Evolutionary conservation across 2,797 vertebrate species (phyloP).

Genomic region (Sitta carolinensis): DNA sequence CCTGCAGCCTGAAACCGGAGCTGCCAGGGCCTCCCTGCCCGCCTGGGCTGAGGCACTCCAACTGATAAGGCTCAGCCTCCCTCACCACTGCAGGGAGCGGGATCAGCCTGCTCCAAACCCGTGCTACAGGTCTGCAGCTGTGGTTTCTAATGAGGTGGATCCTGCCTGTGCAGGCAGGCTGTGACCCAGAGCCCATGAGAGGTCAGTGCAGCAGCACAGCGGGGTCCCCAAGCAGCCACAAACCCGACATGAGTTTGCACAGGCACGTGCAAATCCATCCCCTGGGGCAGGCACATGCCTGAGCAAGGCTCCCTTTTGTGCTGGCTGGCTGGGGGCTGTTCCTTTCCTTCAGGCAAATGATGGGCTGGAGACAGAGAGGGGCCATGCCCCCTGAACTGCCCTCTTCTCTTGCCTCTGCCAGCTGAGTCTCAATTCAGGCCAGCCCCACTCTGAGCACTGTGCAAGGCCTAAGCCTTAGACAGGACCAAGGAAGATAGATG

Average conservation of each 20-base stretch:
- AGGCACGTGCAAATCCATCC: neutral
- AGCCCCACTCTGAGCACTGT: neutral
- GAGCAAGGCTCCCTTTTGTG: neutral
- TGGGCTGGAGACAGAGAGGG: neutral
- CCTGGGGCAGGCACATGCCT: neutral
- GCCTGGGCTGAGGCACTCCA: neutral
- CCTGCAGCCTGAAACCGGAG: constrained; percentile 53
- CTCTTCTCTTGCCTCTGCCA: neutral
- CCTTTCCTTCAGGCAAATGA: neutral
- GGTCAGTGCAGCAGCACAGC: neutral
- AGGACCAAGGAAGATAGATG: neutral
- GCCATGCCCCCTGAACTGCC: neutral
- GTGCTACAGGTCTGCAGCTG: neutral
- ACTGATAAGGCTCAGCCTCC: neutral
- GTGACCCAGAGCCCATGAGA: neutral
- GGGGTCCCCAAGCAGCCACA: neutral
- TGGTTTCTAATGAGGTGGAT: neutral
- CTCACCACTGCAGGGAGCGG: neutral
- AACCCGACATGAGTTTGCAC: neutral
- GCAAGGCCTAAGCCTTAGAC: neutral
- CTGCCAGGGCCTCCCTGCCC: constrained; percentile 30
- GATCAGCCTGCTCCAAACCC: neutral
- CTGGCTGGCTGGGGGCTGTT: neutral
- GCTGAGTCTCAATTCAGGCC: neutral
- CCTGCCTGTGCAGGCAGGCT: neutral